Conservation (phyloP, 2,888 invertebrate genomes). For the Prenolepis imparis region DNA sequence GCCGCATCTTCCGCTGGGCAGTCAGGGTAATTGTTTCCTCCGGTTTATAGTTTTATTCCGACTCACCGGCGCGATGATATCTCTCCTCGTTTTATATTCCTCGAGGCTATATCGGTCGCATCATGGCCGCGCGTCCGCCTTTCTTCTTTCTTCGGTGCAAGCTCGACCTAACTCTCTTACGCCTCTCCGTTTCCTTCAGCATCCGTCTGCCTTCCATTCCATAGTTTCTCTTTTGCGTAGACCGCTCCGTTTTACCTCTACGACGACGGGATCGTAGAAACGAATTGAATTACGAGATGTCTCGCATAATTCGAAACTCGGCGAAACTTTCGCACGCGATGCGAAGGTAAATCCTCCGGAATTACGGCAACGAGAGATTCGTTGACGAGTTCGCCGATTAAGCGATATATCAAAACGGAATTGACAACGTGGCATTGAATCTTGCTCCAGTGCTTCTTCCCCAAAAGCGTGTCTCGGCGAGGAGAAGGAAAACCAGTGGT, state of each 20-base stretch:
- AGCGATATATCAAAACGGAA: constrained; percentile 49
- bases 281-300: constrained; percentile 45
- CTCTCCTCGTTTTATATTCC: constrained; percentile 83
- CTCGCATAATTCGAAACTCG: constrained; percentile 43
- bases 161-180: constrained; percentile 6
- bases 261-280: constrained; percentile 11
- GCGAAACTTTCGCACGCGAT: constrained; percentile 39
- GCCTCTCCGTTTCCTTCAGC: constrained; percentile 30
- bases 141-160: constrained; percentile 59
- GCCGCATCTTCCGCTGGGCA: constrained; percentile 83
- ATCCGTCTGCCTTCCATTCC: constrained; percentile 21
- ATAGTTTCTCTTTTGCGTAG: background rate
- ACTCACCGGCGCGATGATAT: constrained; percentile 84
- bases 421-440: constrained; percentile 16
- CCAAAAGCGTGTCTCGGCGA: background rate
- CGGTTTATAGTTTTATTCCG: constrained; percentile 85
- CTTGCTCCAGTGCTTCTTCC: background rate
- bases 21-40: constrained; percentile 85
- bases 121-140: constrained; percentile 75
- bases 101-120: constrained; percentile 78
- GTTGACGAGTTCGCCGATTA: constrained; percentile 36
- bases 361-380: constrained; percentile 19
- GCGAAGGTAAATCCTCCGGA: constrained; percentile 47
- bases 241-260: background rate
- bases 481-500: background rate